phyloP scores from a whole-genome alignment of 2,113 vertebrate genomes.

The Platysteira castanea region DNA sequence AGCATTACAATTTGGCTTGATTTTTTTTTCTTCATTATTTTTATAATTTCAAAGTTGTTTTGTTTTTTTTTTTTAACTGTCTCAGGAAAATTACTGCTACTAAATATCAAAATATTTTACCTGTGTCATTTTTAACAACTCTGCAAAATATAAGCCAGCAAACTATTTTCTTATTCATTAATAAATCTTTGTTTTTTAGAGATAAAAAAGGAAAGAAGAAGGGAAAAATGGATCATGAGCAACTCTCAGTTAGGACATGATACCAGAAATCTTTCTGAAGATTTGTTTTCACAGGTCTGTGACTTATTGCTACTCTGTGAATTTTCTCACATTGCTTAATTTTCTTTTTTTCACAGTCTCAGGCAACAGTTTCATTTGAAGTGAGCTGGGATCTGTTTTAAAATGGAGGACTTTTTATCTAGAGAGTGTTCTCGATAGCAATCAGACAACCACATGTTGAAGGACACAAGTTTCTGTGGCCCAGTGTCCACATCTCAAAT shows the following conservation, averaged over 20 bases:
- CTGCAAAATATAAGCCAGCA: not conserved
- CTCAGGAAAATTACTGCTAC: not conserved
- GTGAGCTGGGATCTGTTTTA: not conserved
- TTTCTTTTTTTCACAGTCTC: not conserved
- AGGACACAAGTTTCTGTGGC: not conserved
- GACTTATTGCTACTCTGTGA: not conserved
- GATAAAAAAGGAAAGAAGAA: not conserved
- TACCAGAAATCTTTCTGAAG: not conserved
- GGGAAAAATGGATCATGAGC: not conserved
- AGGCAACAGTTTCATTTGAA: not conserved
- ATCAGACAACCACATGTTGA: accelerated
- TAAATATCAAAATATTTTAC: not conserved
- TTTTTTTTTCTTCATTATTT: not conserved
- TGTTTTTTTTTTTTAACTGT: not conserved
- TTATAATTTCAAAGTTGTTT: not conserved
- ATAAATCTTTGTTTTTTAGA: not conserved
- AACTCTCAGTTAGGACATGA: not conserved
- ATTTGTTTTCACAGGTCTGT: not conserved
- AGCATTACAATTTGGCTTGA: not conserved
- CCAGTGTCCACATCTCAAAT: not conserved
- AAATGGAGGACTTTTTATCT: not conserved
- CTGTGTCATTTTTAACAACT: not conserved
- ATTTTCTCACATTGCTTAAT: not conserved
- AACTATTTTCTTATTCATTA: not conserved
- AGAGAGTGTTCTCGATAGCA: not conserved